Percentiles rank a stretch among this genome's conserved stretches.
phyloP scores from a whole-genome alignment of 2,797 vertebrate species.

The Tokudaia muenninki region DNA sequence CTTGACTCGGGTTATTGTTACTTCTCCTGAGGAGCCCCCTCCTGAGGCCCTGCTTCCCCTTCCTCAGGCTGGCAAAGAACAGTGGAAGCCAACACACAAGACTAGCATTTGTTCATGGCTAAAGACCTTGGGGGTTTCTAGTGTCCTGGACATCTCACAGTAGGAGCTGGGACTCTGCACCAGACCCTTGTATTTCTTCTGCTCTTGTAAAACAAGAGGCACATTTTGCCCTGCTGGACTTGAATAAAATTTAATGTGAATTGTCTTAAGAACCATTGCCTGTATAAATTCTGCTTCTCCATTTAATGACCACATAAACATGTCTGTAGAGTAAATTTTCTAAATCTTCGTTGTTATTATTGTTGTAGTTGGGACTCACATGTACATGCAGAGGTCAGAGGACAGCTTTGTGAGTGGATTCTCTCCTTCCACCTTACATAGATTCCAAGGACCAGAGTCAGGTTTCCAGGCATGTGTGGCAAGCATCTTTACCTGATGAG shows the following conservation, averaged over 20 bases:
- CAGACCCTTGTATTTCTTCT: not conserved
- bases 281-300: not conserved
- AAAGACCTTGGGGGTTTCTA: not conserved
- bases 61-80: not conserved
- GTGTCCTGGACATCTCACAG: not conserved
- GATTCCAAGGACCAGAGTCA: not conserved
- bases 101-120: not conserved
- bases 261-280: not conserved
- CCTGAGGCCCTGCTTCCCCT: not conserved
- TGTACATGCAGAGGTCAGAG: not conserved
- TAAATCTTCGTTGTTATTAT: not conserved
- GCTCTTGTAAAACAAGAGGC: not conserved
- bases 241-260: conserved; percentile 7
- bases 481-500: not conserved
- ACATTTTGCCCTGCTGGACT: not conserved
- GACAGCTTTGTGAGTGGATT: not conserved
- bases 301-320: not conserved
- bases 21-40: not conserved
- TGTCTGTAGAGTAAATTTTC: not conserved
- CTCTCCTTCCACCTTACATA: not conserved
- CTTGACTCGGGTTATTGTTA: not conserved
- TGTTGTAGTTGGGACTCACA: not conserved
- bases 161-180: not conserved
- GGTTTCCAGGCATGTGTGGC: not conserved
- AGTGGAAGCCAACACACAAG: not conserved